Evolutionary conservation across 1,140 invertebrate genomes (phyloP), one percentile per base, ranked within the genome.

Genomic region (Notospermus geniculatus): DNA sequence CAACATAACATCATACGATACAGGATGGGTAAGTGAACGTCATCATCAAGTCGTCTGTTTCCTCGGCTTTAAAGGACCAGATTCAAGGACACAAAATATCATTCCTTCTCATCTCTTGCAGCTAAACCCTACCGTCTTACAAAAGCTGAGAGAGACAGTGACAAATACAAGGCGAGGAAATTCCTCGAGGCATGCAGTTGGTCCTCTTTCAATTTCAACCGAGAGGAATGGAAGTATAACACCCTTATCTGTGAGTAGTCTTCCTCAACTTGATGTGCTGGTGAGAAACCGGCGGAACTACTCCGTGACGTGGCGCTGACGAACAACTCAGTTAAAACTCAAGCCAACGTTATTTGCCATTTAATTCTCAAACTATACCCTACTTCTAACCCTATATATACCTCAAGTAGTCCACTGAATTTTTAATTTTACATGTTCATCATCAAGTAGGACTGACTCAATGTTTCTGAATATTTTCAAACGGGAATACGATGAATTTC

Each of bases 1-100:
- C 95, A 98, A 85, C 94, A 97, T 71, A 97, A 97, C 77, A 86
- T 98, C 66, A 97, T 98, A 63, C 86, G 92, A 71, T 98, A 92
- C 79, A 87, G 95, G 67, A 91, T 90, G 80, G 93, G 95, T 62
- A 77, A 93, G 57, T 71, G 39, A 30, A 30, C 7, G 15, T 36
- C 43, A 17, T 23, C 23, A 23, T 45, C 23, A 45, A 17, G 17
- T 15, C 22, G 45, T 43, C 11, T 43, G 39, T 13, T 43, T 19
- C 19, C 57, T 45, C 19, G 19, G 25, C 15, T 19, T 60, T 60
- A 55, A n/a, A n/a, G n/a, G 17, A 55, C 54, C 28, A 29, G 28
- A 13, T 43, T 43, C 19, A 43, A 43, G 11, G 39, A 13, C 11
- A 43, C 19, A 11, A 43, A 43, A 43, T 32, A 5, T 62, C 59